Conservation (phyloP, 2,113 vertebrate species). For the Euleptes europaea region DNA sequence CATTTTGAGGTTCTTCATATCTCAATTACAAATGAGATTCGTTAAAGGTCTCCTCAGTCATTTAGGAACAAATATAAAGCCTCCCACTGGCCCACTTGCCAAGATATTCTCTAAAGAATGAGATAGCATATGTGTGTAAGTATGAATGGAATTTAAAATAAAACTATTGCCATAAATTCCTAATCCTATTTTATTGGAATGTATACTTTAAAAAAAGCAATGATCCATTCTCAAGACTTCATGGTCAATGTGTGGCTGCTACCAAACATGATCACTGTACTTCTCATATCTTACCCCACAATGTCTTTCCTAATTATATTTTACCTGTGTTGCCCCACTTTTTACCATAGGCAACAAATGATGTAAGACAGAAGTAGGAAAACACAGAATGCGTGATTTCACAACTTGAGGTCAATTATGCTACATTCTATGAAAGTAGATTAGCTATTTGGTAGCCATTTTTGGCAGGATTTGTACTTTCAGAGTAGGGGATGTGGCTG, state of each 20-base stretch:
- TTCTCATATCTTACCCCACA: not conserved
- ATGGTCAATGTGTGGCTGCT: not conserved
- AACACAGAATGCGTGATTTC: not conserved
- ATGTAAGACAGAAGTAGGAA: not conserved
- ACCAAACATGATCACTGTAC: not conserved
- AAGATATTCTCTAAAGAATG: not conserved
- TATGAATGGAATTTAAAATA: not conserved
- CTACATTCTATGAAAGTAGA: not conserved
- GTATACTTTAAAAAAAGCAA: not conserved
- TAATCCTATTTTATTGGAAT: not conserved
- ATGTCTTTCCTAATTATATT: not conserved
- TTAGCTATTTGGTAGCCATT: not conserved
- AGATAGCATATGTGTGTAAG: not conserved
- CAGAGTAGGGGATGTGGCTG: no score
- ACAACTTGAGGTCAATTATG: not conserved
- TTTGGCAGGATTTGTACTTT: not conserved
- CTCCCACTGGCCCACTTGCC: not conserved
- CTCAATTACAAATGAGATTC: not conserved
- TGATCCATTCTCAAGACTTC: not conserved
- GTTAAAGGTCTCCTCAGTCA: not conserved
- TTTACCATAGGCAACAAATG: not conserved
- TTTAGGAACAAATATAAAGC: not conserved
- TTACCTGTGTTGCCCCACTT: not conserved
- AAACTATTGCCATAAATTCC: not conserved
- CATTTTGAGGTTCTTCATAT: not conserved